phyloP scores from a whole-genome alignment of 1,140 invertebrate species.

The Helicoverpa zea region DNA sequence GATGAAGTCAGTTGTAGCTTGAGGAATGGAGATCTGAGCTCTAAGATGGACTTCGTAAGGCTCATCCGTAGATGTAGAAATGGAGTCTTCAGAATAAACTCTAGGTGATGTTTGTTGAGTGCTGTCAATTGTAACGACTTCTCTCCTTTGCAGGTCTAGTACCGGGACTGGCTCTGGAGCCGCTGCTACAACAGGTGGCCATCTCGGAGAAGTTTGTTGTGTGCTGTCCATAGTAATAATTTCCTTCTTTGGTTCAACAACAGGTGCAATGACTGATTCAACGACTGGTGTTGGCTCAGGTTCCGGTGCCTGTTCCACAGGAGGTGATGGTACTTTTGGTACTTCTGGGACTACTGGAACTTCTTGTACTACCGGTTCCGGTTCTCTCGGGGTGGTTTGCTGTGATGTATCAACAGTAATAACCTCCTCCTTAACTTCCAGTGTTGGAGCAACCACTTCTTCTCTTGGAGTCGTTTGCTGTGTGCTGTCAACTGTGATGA shows the following conservation, averaged over 20 bases:
- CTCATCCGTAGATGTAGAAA: constrained; percentile 87
- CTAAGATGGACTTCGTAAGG: constrained; percentile 89
- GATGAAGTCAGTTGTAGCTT: constrained; percentile 77
- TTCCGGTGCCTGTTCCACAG: neutral
- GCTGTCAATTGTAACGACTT: constrained; percentile 77
- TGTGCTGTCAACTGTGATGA: constrained; percentile 68
- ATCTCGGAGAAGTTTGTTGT: constrained; percentile 76
- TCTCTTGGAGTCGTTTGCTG: constrained; percentile 81
- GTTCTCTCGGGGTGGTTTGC: constrained; percentile 55
- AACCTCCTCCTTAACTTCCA: constrained; percentile 46
- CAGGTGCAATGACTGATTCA: constrained; percentile 28
- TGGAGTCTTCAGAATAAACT: constrained; percentile 76
- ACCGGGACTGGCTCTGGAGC: constrained; percentile 38
- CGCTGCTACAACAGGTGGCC: constrained; percentile 73
- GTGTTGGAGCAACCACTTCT: constrained; percentile 45
- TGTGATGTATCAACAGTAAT: constrained; percentile 57
- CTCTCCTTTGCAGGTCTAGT: constrained; percentile 57
- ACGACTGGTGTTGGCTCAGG: constrained; percentile 10
- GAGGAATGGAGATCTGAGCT: constrained; percentile 88
- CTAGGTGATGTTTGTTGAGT: constrained; percentile 87
- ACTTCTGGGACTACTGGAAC: neutral
- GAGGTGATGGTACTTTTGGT: neutral
- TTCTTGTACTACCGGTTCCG: neutral
- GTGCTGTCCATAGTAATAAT: constrained; percentile 60
- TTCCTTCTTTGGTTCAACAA: constrained; percentile 49